Base-by-base conservation (phyloP, 2,888 invertebrate genomes). In the Rotaria macrura region DNA sequence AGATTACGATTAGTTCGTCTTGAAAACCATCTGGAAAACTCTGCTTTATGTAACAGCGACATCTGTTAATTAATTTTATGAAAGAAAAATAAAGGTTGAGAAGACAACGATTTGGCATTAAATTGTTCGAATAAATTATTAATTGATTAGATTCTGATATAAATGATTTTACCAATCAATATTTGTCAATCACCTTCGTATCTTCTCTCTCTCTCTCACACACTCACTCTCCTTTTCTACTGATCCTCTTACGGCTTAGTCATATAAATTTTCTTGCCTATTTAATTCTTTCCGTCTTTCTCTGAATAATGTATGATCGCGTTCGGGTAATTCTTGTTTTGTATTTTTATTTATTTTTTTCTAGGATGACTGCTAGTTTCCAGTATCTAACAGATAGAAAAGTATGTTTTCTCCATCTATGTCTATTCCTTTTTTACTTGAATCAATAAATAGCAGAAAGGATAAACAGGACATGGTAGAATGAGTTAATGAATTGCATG, bases 401-500 rank as follows among this genome's bases (percentile, higher is more conserved):
- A 52, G 23, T 5, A 23, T 10, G 1, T 6, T 47, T 9, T 47
- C 4, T 52, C 20, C 6, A 52, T 52, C 5, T 52, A 20, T 52
- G 14, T 7, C 5, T 65, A 4, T 14, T 65, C 1, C 17, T 65
- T 65, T 65, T n/a, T 34, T 34, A 14, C 9, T n/a, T 65, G 34
- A 34, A 65, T 14, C 34, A 34, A 34, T 34, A 20, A 34, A 17
- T 0, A 34, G 34, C 10, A 34, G 10, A n/a, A n/a, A n/a, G n/a
- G n/a, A n/a, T n/a, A 34, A 65, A 34, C 29, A 65, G 38, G 65
- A 65, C 2, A 65, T 20, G 34, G 17, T 34, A 29, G 34, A 38
- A 65, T 65, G 34, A 38, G 65, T 65, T 65, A 65, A 65, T 65
- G 20, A 65, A 65, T 65, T 65, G 65, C 65, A 65, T 65, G 65